Conservation (phyloP, 2,797 vertebrate species). For the Taenioides sp. region DNA sequence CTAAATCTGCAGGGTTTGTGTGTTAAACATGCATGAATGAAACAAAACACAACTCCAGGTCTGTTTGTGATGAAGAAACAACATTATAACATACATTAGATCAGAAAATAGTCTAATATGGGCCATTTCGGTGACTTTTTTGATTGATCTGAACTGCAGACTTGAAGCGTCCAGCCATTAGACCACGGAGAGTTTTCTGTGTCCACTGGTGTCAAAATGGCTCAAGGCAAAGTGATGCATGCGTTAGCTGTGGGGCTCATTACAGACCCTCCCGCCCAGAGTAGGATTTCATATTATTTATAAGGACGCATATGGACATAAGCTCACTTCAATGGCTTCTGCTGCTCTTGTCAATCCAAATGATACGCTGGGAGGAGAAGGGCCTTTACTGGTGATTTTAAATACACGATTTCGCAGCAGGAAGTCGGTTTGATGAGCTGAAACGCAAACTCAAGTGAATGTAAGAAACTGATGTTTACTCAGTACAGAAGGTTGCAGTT, state of each 20-base stretch:
- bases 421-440: constrained; percentile 43
- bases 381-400: constrained; percentile 56
- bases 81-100: too few species aligned
- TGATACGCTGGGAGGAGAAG: constrained; percentile 56
- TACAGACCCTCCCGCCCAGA: constrained; percentile 64
- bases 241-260: constrained; percentile 66
- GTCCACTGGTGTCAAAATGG: constrained; percentile 26
- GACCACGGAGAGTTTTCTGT: neutral
- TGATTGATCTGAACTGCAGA: constrained; percentile 60
- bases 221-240: constrained; percentile 62
- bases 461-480: constrained; percentile 39
- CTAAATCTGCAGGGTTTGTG: too few species aligned
- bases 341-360: constrained; percentile 71
- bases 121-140: constrained; percentile 22
- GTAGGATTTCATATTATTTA: constrained; percentile 76
- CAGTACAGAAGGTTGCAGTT: too few species aligned
- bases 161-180: neutral
- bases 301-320: constrained; percentile 66
- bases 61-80: too few species aligned
- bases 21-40: too few species aligned
- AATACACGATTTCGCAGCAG: constrained; percentile 42
- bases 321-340: constrained; percentile 70
- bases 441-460: constrained; percentile 30
- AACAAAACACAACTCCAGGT: too few species aligned
- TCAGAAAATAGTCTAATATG: too few species aligned